Percentiles rank a stretch among this genome's conserved stretches.
phyloP scores from a whole-genome alignment of 2,113 vertebrate genomes.

The Corynorhinus townsendii region DNA sequence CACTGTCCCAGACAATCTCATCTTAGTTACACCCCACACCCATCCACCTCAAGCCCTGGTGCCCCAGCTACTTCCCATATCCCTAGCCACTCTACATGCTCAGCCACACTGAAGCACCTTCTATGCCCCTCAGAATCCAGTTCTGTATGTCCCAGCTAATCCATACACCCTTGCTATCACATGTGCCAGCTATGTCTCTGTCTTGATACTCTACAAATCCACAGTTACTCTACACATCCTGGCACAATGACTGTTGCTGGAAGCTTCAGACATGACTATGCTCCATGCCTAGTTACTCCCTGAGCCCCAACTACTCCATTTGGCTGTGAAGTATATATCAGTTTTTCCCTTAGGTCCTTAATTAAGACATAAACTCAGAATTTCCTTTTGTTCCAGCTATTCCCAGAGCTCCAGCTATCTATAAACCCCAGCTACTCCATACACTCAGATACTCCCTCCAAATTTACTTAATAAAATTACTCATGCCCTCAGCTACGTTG shows the following conservation, averaged over 20 bases:
- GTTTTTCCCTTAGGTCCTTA: background rate
- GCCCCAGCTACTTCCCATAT: background rate
- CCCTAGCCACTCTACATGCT: no score
- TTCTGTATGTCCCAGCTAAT: fast-evolving
- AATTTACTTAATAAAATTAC: background rate
- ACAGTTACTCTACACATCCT: background rate
- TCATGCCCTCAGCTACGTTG: background rate
- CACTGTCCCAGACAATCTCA: background rate
- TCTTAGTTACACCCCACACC: background rate
- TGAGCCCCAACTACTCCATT: background rate
- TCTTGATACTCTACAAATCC: background rate
- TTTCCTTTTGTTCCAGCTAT: background rate
- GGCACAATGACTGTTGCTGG: background rate
- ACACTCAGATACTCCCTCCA: background rate
- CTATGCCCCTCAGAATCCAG: background rate
- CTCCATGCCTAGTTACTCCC: background rate
- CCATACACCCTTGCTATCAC: background rate
- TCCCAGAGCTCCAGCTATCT: background rate
- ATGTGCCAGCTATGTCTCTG: background rate
- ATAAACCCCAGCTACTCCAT: background rate
- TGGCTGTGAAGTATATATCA: background rate
- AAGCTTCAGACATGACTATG: background rate
- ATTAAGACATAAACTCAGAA: background rate
- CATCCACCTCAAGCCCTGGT: background rate
- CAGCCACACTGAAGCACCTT: fast-evolving